These are phyloP conservation scores for Drosophila tristis DNA, from an alignment of 1,140 invertebrate species.

Conservation along the genomic window DNA sequence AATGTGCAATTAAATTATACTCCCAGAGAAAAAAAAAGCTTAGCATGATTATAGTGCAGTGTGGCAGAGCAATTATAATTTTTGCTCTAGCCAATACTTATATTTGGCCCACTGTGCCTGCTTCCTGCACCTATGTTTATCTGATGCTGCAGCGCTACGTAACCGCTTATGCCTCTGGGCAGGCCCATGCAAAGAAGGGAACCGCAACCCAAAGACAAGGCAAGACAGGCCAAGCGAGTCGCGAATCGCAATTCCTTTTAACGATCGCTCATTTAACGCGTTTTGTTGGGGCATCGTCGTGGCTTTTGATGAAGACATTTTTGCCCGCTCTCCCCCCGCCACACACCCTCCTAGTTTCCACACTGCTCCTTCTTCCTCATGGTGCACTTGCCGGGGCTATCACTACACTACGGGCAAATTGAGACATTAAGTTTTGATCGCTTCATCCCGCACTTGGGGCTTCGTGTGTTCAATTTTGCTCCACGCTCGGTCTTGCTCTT, in stretches of 20 bases:
- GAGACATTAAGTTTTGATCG: slow-evolving; percentile 70
- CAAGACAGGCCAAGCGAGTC: slow-evolving; percentile 36
- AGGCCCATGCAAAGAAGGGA: slow-evolving; percentile 41
- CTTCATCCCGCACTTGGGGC: slow-evolving; percentile 10
- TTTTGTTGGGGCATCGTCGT: slow-evolving; percentile 61
- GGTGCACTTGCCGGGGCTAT: too few relatives aligned
- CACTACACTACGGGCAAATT: slow-evolving; percentile 55
- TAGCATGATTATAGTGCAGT: too few relatives aligned
- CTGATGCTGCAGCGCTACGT: slow-evolving; percentile 35
- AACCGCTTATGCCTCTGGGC: slow-evolving; percentile 52
- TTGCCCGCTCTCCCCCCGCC: slow-evolving; percentile 4
- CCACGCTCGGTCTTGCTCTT: too few relatives aligned
- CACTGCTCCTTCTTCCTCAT: slow-evolving; percentile 1
- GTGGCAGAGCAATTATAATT: not conserved
- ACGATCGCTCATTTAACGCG: slow-evolving; percentile 81
- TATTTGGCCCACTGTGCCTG: slow-evolving; percentile 31
- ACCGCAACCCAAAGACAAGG: slow-evolving; percentile 33
- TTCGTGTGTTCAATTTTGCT: too few relatives aligned
- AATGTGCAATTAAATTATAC: not conserved
- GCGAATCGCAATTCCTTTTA: slow-evolving; percentile 69
- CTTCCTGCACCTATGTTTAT: slow-evolving; percentile 40
- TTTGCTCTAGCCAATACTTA: not conserved
- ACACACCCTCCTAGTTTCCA: slow-evolving; percentile 18
- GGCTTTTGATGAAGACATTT: slow-evolving; percentile 77
- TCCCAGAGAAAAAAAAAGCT: not conserved